Evolutionary conservation across 2,113 vertebrate genomes (phyloP).

Genomic region (Pangasianodon hypophthalmus): DNA sequence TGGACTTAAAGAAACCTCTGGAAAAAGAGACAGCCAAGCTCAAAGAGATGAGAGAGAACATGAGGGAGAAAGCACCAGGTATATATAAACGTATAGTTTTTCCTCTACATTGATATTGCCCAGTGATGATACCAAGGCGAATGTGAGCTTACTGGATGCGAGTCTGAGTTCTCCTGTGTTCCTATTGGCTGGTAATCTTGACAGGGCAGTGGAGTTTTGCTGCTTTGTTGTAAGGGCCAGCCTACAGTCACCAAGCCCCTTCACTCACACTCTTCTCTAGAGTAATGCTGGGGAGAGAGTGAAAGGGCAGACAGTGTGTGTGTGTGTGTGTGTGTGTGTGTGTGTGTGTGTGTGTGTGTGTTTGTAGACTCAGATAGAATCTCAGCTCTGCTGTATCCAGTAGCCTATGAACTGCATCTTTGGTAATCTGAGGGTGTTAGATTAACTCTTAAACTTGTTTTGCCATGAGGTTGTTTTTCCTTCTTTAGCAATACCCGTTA

Average conservation of each 20-base stretch:
- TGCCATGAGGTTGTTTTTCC: neutral
- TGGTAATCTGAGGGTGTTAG: conserved; percentile 51
- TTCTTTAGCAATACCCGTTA: neutral
- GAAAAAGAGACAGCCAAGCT: conserved; percentile 86
- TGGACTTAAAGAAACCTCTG: conserved; percentile 82
- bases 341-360: conserved; percentile 27
- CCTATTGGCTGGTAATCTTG: conserved; percentile 56
- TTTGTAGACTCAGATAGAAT: neutral
- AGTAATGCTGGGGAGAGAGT: conserved; percentile 27
- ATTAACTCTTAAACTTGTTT: neutral
- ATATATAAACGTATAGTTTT: neutral
- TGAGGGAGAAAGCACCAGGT: conserved; percentile 64
- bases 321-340: conserved; percentile 30
- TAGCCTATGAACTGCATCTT: conserved; percentile 44
- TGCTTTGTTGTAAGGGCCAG: conserved; percentile 58
- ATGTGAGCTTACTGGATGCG: conserved; percentile 49
- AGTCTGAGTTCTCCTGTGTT: conserved; percentile 36
- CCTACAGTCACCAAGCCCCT: conserved; percentile 42
- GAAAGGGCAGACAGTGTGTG: conserved; percentile 22
- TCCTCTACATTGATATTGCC: conserved; percentile 44
- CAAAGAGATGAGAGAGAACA: conserved; percentile 76
- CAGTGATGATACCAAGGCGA: conserved; percentile 61
- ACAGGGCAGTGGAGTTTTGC: conserved; percentile 44
- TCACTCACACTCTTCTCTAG: neutral
- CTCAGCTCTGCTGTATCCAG: conserved; percentile 43